A percentile compares a stretch with the other conserved stretches of the same genome.
These are phyloP conservation scores for Agrypnus murinus DNA, from an alignment of 2,888 invertebrate species.

Conservation along the genomic window DNA sequence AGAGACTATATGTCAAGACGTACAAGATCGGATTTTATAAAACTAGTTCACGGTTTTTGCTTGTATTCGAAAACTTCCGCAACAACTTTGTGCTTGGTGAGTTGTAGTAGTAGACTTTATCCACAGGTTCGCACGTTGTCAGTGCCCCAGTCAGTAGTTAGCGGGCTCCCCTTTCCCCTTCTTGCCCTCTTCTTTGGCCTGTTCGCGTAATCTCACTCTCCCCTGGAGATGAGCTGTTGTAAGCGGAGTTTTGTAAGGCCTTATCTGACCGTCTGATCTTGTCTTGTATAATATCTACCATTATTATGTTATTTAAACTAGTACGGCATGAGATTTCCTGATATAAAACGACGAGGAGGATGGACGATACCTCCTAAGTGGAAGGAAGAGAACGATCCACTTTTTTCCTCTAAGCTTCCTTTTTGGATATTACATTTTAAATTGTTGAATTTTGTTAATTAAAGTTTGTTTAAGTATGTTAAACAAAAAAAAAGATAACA, in stretches of 20 bases:
- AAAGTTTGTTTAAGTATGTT: no score
- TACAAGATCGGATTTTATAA: not conserved
- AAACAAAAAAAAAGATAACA: no score
- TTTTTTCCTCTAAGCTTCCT: no score
- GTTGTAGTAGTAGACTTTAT: no score
- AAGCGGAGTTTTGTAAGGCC: conserved; percentile 53
- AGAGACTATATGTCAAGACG: no score
- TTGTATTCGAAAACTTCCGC: conserved; percentile 5
- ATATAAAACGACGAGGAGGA: conserved; percentile 22
- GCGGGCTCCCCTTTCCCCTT: conserved; percentile 37
- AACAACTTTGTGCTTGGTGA: conserved; percentile 32
- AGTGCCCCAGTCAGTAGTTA: conserved; percentile 37
- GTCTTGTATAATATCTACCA: conserved; percentile 58
- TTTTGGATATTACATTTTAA: no score
- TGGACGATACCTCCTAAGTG: conserved; percentile 9
- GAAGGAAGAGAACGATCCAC: conserved; percentile 5
- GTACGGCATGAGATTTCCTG: conserved; percentile 53
- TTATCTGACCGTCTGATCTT: conserved; percentile 58
- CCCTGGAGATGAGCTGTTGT: conserved; percentile 54
- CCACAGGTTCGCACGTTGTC: conserved; percentile 46
- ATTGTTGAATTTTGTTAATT: no score
- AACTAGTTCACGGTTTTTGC: conserved; percentile 18
- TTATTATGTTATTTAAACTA: conserved; percentile 59
- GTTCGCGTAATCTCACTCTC: conserved; percentile 47
- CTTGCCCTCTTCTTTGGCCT: conserved; percentile 35